These are phyloP conservation scores for Pinctada fucata DNA, from an alignment of 2,888 invertebrate species.

Conservation along the genomic window DNA sequence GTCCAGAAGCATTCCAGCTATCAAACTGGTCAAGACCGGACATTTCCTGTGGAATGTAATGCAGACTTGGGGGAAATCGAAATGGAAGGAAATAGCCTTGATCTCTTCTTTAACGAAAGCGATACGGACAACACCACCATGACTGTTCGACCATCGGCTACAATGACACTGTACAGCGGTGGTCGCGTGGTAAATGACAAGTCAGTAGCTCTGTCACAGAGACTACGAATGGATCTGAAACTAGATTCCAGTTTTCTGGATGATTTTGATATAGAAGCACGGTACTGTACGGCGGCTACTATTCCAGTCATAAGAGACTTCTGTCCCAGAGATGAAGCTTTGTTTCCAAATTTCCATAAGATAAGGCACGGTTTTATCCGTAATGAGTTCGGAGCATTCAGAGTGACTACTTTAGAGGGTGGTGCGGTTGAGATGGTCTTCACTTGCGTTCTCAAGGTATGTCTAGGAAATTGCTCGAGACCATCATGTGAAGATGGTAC, in stretches of 20 bases:
- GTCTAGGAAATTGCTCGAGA: slow-evolving; percentile 1
- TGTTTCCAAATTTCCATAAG: slow-evolving; percentile 2
- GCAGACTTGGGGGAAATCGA: neutral
- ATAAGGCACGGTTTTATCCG: neutral
- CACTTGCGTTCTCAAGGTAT: slow-evolving; percentile 7
- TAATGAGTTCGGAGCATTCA: slow-evolving; percentile 12
- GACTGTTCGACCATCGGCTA: slow-evolving; percentile 4
- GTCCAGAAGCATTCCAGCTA: slow-evolving; percentile 4
- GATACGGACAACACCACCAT: neutral
- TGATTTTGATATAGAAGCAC: slow-evolving; percentile 6
- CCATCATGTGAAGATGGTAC: neutral
- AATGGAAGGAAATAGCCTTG: neutral
- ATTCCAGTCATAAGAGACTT: slow-evolving; percentile 12
- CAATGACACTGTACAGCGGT: slow-evolving; percentile 7
- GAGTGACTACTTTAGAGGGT: neutral
- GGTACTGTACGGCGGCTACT: slow-evolving; percentile 12
- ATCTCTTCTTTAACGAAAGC: neutral
- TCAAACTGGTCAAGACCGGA: slow-evolving; percentile 11
- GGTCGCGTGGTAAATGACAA: neutral
- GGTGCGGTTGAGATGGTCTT: slow-evolving; percentile 12
- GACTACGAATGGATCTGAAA: slow-evolving; percentile 7
- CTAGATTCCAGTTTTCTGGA: neutral
- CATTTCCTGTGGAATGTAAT: slow-evolving; percentile 1
- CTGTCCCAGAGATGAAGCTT: neutral
- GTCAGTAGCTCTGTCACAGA: slow-evolving; percentile 10